Evolutionary conservation across 2,113 vertebrate species (phyloP), one percentile per base, ranked within the genome.

Genomic region (Microcebus lehilahytsara): DNA sequence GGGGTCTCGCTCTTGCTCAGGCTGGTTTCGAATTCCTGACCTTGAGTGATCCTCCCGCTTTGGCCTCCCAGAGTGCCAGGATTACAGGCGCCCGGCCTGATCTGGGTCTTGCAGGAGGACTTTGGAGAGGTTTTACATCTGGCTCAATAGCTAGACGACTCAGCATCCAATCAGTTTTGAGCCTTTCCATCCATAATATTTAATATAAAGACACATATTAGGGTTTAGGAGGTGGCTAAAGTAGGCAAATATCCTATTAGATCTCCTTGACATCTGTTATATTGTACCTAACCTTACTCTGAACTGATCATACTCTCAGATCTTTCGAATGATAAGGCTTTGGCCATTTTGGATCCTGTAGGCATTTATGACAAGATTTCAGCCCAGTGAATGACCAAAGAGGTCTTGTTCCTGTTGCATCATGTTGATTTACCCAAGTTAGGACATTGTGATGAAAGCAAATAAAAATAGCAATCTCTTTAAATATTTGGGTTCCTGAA

Each of bases 401-500:
- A 97, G 81, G 64, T 95, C 71, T 83, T 80, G 34, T 90, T 85
- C 51, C 37, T 49, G 58, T 98, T 98, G 97, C 98, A 84, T 98
- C 98, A 98, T 90, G 62, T 95, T 79, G 88, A 93, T 66, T 96
- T 49, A 84, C 62, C 37, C 6, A 14, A 80, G 92, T 98, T 98
- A 98, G 98, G 98, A 98, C 98, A 98, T 14, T 93, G 34, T 83
- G 72, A 75, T 89, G 91, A 97, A 97, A 22, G 20, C 97, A 97
- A 98, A 97, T 92, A 92, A 90, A 85, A 96, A 94, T 64, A 94
- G 89, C 67, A 97, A 67, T 72, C 56, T 91, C 97, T 98, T 96
- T 96, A 98, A 98, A 98, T 98, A 98, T 98, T 98, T 98, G 93
- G 74, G 75, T 83, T 98, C 74, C 91, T 78, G 34, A 81, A 97